These are phyloP conservation scores for Tetraodon nigroviridis DNA, from an alignment of 2,113 vertebrate genomes.

Conservation along the genomic window DNA sequence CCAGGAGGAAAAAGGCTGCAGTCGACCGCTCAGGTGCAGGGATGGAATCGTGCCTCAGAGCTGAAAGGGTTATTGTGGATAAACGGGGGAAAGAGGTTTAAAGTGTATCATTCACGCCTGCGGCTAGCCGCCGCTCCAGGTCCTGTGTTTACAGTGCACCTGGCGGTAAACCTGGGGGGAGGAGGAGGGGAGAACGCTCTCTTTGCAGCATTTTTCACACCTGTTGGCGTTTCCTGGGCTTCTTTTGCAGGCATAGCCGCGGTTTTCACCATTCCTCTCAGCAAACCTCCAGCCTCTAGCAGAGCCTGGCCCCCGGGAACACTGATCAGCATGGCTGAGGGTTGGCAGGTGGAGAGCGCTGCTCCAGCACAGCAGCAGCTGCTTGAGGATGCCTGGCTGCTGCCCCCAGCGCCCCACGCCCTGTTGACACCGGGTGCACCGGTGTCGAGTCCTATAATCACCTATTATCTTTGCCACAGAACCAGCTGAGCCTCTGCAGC, in stretches of 20 bases:
- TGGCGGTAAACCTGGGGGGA: constrained; percentile 22
- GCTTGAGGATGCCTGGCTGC: constrained; percentile 28
- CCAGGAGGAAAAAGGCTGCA: background rate
- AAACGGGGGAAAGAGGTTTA: constrained; percentile 6
- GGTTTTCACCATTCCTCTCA: constrained; percentile 15
- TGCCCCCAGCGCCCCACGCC: constrained; percentile 12
- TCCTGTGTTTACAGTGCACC: constrained; percentile 11
- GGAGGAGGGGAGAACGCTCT: constrained; percentile 7
- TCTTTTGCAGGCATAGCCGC: constrained; percentile 1
- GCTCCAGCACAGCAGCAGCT: constrained; percentile 30
- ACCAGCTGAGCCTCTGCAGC: constrained; percentile 53
- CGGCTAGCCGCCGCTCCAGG: constrained; percentile 19
- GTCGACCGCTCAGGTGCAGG: constrained; percentile 22
- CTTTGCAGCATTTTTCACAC: constrained; percentile 4
- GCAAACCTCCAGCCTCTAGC: constrained; percentile 12
- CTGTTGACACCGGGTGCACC: constrained; percentile 19
- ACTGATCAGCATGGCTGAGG: constrained; percentile 58
- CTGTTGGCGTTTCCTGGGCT: background rate
- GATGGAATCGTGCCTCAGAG: constrained; percentile 5
- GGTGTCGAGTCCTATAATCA: constrained; percentile 53
- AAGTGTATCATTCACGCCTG: background rate
- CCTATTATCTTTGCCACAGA: constrained; percentile 45
- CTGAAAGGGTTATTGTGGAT: constrained; percentile 18
- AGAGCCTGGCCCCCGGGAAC: constrained; percentile 35
- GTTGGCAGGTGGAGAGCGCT: constrained; percentile 47